A percentile compares a stretch with the other conserved stretches of the same genome.
These are phyloP conservation scores for Chondrosia reniformis DNA, from an alignment of 37 sponge, comb jelly and placozoan species.

Conservation along the genomic window DNA sequence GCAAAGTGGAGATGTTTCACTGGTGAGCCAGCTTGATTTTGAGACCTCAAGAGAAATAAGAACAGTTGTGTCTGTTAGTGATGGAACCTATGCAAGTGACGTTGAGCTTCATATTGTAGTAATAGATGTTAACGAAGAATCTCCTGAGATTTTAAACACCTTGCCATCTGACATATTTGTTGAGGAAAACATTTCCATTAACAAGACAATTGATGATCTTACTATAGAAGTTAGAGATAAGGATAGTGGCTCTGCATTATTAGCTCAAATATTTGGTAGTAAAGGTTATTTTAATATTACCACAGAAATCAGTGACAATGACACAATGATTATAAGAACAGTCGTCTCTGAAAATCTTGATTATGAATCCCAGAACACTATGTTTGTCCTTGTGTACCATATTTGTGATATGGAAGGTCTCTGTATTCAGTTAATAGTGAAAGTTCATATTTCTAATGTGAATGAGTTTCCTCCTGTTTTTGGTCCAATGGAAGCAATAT, in stretches of 20 bases:
- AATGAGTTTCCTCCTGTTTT: slow-evolving; percentile 51
- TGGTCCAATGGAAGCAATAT: neutral
- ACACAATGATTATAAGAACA: neutral
- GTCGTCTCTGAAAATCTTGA: neutral
- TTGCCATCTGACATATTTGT: neutral
- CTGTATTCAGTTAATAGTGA: slow-evolving; percentile 25
- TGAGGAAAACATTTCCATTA: slow-evolving; percentile 4
- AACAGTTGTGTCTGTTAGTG: neutral
- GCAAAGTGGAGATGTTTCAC: neutral
- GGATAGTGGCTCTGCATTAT: neutral
- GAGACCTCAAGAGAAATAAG: neutral
- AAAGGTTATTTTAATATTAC: neutral
- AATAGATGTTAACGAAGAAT: slow-evolving; percentile 44
- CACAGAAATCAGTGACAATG: neutral
- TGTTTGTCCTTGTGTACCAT: neutral
- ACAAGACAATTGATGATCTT: slow-evolving; percentile 9
- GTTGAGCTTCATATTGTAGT: slow-evolving; percentile 22
- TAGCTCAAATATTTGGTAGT: neutral
- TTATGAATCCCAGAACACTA: neutral
- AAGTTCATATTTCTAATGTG: slow-evolving; percentile 22
- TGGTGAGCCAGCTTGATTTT: neutral
- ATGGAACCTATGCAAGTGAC: neutral
- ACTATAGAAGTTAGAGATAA: neutral
- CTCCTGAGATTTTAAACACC: slow-evolving; percentile 23
- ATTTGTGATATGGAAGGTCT: neutral